A percentile compares a stretch with the other conserved stretches of the same genome.
phyloP scores from a whole-genome alignment of 1,140 invertebrate genomes.

The Lordiphosa collinella region DNA sequence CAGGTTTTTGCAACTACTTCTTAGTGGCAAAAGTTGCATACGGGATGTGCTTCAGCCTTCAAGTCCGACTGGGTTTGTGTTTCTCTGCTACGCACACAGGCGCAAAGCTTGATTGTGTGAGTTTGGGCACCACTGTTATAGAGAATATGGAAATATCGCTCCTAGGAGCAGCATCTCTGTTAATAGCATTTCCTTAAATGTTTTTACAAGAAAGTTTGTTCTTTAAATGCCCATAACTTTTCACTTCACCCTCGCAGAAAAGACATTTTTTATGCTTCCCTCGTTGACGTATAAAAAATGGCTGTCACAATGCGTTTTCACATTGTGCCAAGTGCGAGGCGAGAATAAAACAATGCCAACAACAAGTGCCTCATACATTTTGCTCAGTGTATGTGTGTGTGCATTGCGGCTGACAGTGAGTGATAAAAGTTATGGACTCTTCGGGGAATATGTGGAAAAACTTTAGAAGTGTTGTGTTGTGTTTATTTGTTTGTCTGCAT shows the following conservation, averaged over 20 bases:
- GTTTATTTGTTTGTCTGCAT: constrained; percentile 13
- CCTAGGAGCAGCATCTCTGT: too few species aligned
- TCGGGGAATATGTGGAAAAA: constrained; percentile 26
- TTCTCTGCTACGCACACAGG: too few species aligned
- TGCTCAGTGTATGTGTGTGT: constrained; percentile 5
- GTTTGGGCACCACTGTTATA: too few species aligned
- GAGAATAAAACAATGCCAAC: constrained; percentile 40
- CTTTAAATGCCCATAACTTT: constrained; percentile 26
- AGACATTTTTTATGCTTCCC: constrained; percentile 15
- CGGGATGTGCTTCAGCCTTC: too few species aligned
- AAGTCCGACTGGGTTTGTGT: too few species aligned
- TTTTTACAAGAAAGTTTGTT: too few species aligned
- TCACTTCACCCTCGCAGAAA: neutral
- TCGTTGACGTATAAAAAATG: constrained; percentile 49
- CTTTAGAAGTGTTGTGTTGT: constrained; percentile 30
- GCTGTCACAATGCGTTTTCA: constrained; percentile 53
- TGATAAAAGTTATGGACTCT: constrained; percentile 72
- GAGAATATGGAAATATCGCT: too few species aligned
- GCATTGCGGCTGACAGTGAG: constrained; percentile 54
- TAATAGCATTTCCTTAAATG: too few species aligned
- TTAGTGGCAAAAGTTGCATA: too few species aligned
- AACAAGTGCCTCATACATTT: constrained; percentile 7
- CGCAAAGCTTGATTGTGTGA: too few species aligned
- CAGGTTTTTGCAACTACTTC: too few species aligned
- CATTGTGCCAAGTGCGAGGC: constrained; percentile 31